These are phyloP conservation scores for Brienomyrus longianalis DNA, from an alignment of 2,113 vertebrate species.

Conservation along the genomic window DNA sequence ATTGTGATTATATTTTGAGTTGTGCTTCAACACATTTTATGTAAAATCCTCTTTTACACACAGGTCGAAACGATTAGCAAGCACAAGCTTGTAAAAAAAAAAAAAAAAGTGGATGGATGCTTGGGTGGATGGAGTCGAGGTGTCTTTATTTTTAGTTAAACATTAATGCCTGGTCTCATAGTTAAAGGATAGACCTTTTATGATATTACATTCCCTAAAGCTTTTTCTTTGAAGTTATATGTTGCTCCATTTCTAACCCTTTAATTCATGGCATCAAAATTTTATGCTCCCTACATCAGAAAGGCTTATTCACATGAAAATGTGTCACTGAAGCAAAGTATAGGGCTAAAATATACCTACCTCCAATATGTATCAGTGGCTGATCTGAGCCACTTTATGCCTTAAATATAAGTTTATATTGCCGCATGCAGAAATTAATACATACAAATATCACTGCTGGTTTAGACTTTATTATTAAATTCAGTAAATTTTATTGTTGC, in stretches of 20 bases:
- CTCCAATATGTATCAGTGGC: background rate
- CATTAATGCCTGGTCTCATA: background rate
- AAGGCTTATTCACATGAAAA: background rate
- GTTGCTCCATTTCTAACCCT: background rate
- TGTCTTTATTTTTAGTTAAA: background rate
- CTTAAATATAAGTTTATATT: background rate
- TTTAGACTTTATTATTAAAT: background rate
- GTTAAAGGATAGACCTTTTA: background rate
- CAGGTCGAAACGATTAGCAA: background rate
- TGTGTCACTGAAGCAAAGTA: background rate
- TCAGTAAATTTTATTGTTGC: background rate
- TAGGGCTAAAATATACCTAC: background rate
- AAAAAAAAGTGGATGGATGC: background rate
- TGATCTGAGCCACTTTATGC: background rate
- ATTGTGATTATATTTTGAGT: background rate
- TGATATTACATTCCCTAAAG: background rate
- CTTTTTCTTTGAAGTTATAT: background rate
- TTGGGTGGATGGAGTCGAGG: background rate
- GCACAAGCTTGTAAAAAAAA: background rate
- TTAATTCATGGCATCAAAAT: background rate
- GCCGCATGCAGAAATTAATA: background rate
- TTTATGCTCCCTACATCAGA: background rate
- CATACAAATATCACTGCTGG: background rate
- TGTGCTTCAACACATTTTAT: background rate
- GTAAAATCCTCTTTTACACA: background rate